Evolutionary conservation across 2,888 invertebrate species (phyloP).

Genomic region (Cephonodes hylas): DNA sequence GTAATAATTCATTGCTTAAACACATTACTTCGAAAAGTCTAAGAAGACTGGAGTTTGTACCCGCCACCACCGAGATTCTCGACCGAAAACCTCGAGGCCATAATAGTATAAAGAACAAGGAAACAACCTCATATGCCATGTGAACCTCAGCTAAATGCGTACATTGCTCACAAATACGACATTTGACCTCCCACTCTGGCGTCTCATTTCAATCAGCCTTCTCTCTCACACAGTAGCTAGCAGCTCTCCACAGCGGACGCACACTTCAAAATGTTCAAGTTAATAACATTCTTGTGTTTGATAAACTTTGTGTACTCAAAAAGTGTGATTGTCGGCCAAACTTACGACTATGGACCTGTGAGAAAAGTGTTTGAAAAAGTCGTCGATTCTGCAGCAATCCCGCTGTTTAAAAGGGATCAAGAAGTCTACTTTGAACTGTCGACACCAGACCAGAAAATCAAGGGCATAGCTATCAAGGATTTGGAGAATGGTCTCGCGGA

Average conservation of each 20-base stretch:
- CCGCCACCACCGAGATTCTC: too few species aligned
- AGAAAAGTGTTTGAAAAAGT: slow-evolving; percentile 53
- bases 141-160: slow-evolving; percentile 18
- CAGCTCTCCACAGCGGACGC: slow-evolving; percentile 11
- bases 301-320: slow-evolving; percentile 39
- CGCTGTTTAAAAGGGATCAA: slow-evolving; percentile 53
- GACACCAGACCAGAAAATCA: slow-evolving; percentile 56
- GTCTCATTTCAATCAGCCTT: slow-evolving; percentile 5
- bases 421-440: slow-evolving; percentile 56
- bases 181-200: slow-evolving; percentile 20
- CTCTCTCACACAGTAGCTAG: slow-evolving; percentile 6
- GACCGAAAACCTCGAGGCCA: too few species aligned
- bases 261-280: slow-evolving; percentile 41
- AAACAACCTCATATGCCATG: background rate
- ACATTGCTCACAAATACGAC: slow-evolving; percentile 5
- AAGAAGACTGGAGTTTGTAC: too few species aligned
- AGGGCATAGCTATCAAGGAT: slow-evolving; percentile 69
- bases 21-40: too few species aligned
- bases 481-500: slow-evolving; percentile 62
- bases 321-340: slow-evolving; percentile 60
- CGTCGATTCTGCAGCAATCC: slow-evolving; percentile 43
- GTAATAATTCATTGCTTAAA: too few species aligned
- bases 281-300: slow-evolving; percentile 37
- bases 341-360: slow-evolving; percentile 49
- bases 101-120: background rate